Base-by-base conservation (phyloP, 1,140 invertebrate species). In the Neotoxoptera formosana region DNA sequence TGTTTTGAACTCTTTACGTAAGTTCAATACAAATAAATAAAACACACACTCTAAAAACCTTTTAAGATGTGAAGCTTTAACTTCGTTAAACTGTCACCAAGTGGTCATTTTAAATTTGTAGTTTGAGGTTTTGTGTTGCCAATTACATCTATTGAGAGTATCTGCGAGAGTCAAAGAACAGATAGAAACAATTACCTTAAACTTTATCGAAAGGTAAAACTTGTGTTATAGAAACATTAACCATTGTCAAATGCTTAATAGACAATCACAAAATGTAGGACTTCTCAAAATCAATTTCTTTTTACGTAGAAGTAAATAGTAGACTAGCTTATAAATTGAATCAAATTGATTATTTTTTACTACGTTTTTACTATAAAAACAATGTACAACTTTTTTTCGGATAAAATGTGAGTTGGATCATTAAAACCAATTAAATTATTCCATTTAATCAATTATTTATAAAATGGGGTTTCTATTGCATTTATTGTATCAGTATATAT, bases 61-160 rank as follows among this genome's bases (percentile, higher is more conserved):
- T 89, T 89, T 89, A 89, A 89, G 21, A n/a, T 51, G 6, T 34
- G 1, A 1, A 14, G 11, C 88, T 89, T 8, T 56, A 53, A 89
- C 48, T 89, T 21, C 21, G 48, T 89, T 89, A 89, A 89, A 56
- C n/a, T 56, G 21, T 89, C 88, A 34, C 34, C 88, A 41, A 89
- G 34, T 89, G 48, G 34, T 53, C 51, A 9, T 56, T 56, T 53
- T 34, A 36, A 89, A 89, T 36, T 89, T 53, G 87, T 89, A 89
- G 48, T 89, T 41, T 41, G 11, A 3, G 21, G 88, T 89, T 56
- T 56, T 56, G 30, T 56, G 23, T 41, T 41, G 25, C 34, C 34
- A 89, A 89, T 76, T 76, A 76, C n/a, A 76, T n/a, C 14, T 17
- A 76, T 76, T 14, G 14, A 76, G 14, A n/a, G 60, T 76, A 76